These are phyloP conservation scores for Miltochrista miniata DNA, from an alignment of 2,888 invertebrate genomes.

Conservation along the genomic window DNA sequence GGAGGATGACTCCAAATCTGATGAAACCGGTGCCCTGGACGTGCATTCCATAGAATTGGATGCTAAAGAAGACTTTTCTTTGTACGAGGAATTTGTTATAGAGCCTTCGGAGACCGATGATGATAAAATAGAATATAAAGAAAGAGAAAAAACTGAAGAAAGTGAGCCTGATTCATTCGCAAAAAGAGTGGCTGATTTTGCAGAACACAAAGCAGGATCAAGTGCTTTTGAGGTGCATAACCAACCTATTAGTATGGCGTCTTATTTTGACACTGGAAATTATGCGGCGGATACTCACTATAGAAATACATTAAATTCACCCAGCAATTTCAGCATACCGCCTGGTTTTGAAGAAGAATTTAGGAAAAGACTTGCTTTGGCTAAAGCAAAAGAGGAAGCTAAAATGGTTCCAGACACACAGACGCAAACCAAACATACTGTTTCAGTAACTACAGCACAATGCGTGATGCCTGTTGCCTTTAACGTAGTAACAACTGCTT, in stretches of 20 bases:
- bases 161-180: conserved; percentile 63
- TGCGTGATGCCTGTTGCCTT: conserved; percentile 27
- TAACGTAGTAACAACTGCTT: conserved; percentile 27
- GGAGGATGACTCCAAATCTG: conserved; percentile 65
- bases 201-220: conserved; percentile 14
- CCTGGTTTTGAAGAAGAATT: conserved; percentile 73
- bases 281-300: conserved; percentile 73
- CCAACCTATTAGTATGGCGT: conserved; percentile 63
- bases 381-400: conserved; percentile 15
- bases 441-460: conserved; percentile 4
- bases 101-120: conserved; percentile 73
- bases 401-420: conserved; percentile 48
- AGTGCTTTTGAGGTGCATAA: conserved; percentile 40
- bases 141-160: conserved; percentile 50
- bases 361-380: conserved; percentile 27
- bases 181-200: conserved; percentile 47
- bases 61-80: conserved; percentile 71
- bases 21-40: conserved; percentile 65
- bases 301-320: conserved; percentile 57
- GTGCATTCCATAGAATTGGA: conserved; percentile 75
- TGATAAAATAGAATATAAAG: conserved; percentile 63
- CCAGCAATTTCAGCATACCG: conserved; percentile 51
- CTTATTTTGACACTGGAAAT: conserved; percentile 77
- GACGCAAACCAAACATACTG: conserved; percentile 49
- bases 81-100: conserved; percentile 68